Evolutionary conservation across 2,113 vertebrate species (phyloP), one percentile per base, ranked within the genome.

Genomic region (Leptobrachium ailaonicum): DNA sequence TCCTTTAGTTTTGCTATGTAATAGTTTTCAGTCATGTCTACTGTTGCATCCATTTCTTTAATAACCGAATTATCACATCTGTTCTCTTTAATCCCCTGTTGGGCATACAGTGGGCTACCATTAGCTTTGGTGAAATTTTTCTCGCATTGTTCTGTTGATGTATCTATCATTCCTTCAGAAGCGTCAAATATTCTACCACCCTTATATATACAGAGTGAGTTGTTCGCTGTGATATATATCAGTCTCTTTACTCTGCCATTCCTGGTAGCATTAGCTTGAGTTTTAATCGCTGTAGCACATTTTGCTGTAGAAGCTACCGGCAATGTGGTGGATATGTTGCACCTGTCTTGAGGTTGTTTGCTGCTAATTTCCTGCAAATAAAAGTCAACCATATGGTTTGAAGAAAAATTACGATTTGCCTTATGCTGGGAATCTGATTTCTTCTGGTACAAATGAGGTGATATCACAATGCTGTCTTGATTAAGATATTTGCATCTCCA

Each of bases 401-500:
- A n/a, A 4, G 20, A 11, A 4, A 7, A 5, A 13, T 47, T 40
- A 11, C 7, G 40, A 75, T 68, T 50, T 20, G n/a, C 4, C 40
- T 43, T 75, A n/a, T 40, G 53, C 50, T 73, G 73, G 50, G 66
- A 10, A 50, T 53, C 2, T 62, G 41, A 1, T n/a, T 7, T 32
- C 69, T 10, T 78, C 42, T 4, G n/a, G 53, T 50, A 70, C 12
- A 60, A 75, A 4, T 11, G 32, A 68, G 79, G 73, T 2, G 85
- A 79, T 12, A 84, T 56, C 66, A 88, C 70, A 60, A 86, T 80
- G 41, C 71, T 83, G 72, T 77, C 83, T 75, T 82, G 69, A 13
- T 88, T 80, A 66, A 84, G 78, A 60, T 82, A 80, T 83, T 77
- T 82, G 74, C 76, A 82, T 82, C 84, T 91, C 72, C 71, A 60